phyloP scores from a whole-genome alignment of 2,888 invertebrate genomes.

The Nephrotoma guestfalica region DNA sequence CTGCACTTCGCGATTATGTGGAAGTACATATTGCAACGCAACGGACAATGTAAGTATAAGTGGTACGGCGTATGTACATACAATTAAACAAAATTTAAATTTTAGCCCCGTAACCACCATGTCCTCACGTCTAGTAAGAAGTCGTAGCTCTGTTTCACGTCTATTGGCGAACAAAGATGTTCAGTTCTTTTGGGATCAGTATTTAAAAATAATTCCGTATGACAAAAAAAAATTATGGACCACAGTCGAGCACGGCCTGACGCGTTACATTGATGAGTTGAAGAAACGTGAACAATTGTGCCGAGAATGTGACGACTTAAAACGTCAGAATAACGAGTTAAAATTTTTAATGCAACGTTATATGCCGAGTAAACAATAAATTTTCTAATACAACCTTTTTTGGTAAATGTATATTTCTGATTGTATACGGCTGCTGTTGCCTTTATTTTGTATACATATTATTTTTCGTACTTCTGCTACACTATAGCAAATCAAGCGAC shows the following conservation, averaged over 20 bases:
- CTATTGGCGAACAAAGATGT: background rate
- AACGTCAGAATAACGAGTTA: slow-evolving; percentile 53
- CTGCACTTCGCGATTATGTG: slow-evolving; percentile 46
- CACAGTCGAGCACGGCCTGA: slow-evolving; percentile 26
- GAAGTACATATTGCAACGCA: background rate
- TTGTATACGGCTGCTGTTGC: too few relatives aligned
- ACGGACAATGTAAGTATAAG: background rate
- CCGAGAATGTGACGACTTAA: slow-evolving; percentile 45
- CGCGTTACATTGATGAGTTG: slow-evolving; percentile 27
- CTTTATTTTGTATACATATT: too few relatives aligned
- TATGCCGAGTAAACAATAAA: slow-evolving; percentile 21
- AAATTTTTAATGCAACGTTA: slow-evolving; percentile 49
- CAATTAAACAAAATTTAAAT: background rate
- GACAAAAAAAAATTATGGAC: slow-evolving; percentile 7
- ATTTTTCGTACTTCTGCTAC: too few relatives aligned
- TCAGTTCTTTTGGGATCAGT: background rate
- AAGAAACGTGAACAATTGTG: slow-evolving; percentile 49
- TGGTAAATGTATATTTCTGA: background rate
- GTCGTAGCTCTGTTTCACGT: background rate
- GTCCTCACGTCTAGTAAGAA: background rate
- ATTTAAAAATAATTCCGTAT: background rate
- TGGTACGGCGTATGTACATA: too few relatives aligned
- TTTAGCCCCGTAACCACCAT: background rate
- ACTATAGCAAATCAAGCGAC: too few relatives aligned
- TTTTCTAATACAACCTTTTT: background rate